phyloP scores from a whole-genome alignment of 2,113 vertebrate genomes.

The Gallinago undulata region DNA sequence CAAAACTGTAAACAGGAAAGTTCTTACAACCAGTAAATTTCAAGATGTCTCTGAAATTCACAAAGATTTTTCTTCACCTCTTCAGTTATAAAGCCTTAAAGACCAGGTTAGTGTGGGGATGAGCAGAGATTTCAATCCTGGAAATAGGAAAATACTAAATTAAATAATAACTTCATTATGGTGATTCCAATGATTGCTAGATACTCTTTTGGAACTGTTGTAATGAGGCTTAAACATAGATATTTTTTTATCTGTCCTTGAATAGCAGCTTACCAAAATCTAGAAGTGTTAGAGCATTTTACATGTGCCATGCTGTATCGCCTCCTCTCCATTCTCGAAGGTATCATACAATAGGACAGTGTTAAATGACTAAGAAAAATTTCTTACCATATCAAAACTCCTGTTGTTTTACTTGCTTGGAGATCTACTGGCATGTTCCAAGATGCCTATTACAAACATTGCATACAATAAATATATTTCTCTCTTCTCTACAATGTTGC shows the following conservation, averaged over 20 bases:
- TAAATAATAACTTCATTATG: background rate
- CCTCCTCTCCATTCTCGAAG: background rate
- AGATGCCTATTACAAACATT: background rate
- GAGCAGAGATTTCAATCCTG: background rate
- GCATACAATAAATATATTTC: background rate
- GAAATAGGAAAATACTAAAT: background rate
- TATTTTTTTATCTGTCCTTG: background rate
- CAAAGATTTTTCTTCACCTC: background rate
- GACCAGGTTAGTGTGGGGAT: background rate
- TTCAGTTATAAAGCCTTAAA: background rate
- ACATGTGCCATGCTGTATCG: fast-evolving
- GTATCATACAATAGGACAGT: background rate
- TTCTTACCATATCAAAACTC: background rate
- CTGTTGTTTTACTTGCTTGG: background rate
- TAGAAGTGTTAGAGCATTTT: background rate
- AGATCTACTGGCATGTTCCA: background rate
- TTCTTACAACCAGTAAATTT: background rate
- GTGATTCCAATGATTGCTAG: background rate
- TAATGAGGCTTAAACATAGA: background rate
- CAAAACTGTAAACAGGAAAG: background rate
- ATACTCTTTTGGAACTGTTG: background rate
- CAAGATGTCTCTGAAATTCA: background rate
- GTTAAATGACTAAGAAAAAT: background rate
- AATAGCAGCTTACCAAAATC: background rate
- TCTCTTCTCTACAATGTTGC: background rate